Percentiles rank a stretch among this genome's conserved stretches.
Conservation (phyloP, 2,888 invertebrate species). For the Schrankia costaestrigalis region DNA sequence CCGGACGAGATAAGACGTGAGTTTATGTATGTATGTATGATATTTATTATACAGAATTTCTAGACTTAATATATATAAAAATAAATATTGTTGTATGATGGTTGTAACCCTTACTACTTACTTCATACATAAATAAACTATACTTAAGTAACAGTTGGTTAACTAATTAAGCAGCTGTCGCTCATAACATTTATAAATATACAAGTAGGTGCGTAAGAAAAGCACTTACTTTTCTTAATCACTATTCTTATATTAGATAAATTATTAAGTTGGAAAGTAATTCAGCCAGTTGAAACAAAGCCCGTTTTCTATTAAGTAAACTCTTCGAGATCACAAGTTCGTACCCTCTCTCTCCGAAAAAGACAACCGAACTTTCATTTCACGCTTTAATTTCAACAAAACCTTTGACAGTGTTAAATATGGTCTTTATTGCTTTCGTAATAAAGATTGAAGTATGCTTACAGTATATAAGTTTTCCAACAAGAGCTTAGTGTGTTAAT, state of each 20-base stretch:
- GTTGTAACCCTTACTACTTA: too few species aligned
- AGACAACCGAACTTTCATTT: conserved; percentile 62
- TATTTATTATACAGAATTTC: too few species aligned
- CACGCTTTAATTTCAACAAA: conserved; percentile 61
- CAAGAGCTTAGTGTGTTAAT: conserved; percentile 32
- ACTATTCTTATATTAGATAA: background rate
- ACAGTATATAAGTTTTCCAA: conserved; percentile 40
- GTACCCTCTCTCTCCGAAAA: too few species aligned
- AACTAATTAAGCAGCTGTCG: too few species aligned
- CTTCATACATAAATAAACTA: too few species aligned
- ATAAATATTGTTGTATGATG: too few species aligned
- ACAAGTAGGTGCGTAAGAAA: background rate
- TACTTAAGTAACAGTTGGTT: too few species aligned
- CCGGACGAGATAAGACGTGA: too few species aligned
- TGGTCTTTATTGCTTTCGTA: conserved; percentile 72
- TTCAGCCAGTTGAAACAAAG: conserved; percentile 30
- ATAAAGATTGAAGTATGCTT: conserved; percentile 63
- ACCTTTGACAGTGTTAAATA: conserved; percentile 67
- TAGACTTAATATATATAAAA: too few species aligned
- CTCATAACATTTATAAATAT: too few species aligned
- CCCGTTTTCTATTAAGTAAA: conserved; percentile 47
- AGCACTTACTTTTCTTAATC: background rate
- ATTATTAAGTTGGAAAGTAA: conserved; percentile 7
- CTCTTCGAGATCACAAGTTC: conserved; percentile 49
- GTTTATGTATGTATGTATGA: too few species aligned